Base-by-base conservation (phyloP, 35 echinoderm and acorn worm genomes). In the Lytechinus pictus region DNA sequence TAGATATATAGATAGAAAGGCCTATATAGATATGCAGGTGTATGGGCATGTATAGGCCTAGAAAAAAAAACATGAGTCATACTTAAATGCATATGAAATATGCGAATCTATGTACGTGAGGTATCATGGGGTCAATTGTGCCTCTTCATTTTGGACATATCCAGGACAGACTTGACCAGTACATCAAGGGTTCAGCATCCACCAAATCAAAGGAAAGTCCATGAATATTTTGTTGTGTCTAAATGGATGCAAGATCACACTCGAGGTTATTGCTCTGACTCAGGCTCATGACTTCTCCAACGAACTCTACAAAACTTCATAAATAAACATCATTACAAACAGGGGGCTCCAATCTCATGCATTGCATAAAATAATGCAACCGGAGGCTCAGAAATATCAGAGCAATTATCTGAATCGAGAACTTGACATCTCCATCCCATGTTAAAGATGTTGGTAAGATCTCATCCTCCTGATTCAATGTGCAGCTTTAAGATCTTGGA, bases 151-250 rank as follows among this genome's bases (percentile, higher is more conserved):
- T 71, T 4, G 10, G 61, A 71, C 61, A 21, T 79, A 79, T 79
- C 66, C 66, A 79, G 66, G 66, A 79, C 66, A 79, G 66, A 79
- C 66, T 79, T 79, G 66, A 79, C 66, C 66, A 79, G 5, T 79
- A 24, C 66, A 79, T 79, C 66, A 79, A 79, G 66, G 66, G 21
- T 79, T 79, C 66, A 79, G 19, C 66, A 79, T 79, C 66, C n/a
- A 6, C 4, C 66, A 0, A 79, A 79, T 79, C 66, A 79, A n/a
- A 24, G 66, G 16, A 79, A 16, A 79, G 66, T 16, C 19, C 19
- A 79, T 79, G 66, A 79, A 79, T 79, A 79, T 7, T 19, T 79
- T 79, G 3, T 79, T 24, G 6, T 5, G 16, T 79, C 56, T 11
- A 79, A 79, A n/a, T 16, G n/a, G 66, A n/a, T 79, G 66, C 66